phyloP scores from a whole-genome alignment of 2,888 invertebrate genomes.

The Acronicta alni region DNA sequence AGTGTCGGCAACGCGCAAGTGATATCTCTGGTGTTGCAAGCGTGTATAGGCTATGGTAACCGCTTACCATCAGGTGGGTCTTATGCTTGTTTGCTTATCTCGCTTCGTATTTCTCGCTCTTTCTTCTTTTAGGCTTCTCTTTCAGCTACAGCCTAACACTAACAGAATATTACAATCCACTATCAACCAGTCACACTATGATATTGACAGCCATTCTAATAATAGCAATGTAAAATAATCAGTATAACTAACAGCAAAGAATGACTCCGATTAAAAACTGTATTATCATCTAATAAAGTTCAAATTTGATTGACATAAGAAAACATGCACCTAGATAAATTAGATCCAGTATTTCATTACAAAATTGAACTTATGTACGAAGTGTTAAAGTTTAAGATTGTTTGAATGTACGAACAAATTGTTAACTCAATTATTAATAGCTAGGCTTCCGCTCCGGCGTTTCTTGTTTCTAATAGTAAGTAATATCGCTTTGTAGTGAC shows the following conservation, averaged over 20 bases:
- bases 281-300: slow-evolving; percentile 1
- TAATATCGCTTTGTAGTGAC: slow-evolving; percentile 27
- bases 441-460: slow-evolving; percentile 33
- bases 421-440: slow-evolving; percentile 54
- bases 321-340: slow-evolving; percentile 18
- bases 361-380: slow-evolving; percentile 10
- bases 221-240: slow-evolving; percentile 9
- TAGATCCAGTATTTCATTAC: neutral
- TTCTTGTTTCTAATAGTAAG: slow-evolving; percentile 27
- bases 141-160: too few relatives aligned
- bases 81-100: too few relatives aligned
- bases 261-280: slow-evolving; percentile 1
- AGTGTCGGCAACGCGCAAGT: too few relatives aligned
- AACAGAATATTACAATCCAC: neutral
- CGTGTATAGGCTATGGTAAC: too few relatives aligned
- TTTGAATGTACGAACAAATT: slow-evolving; percentile 18
- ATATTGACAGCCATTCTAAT: slow-evolving; percentile 17
- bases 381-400: slow-evolving; percentile 24
- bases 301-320: slow-evolving; percentile 19
- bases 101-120: too few relatives aligned
- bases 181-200: slow-evolving; percentile 2
- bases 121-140: too few relatives aligned
- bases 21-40: too few relatives aligned
- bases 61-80: too few relatives aligned
- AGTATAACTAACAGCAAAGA: too few relatives aligned